A percentile compares a stretch with the other conserved stretches of the same genome.
Evolutionary conservation across 1,140 invertebrate species (phyloP).

Genomic region (Drosophila rhopaloa): DNA sequence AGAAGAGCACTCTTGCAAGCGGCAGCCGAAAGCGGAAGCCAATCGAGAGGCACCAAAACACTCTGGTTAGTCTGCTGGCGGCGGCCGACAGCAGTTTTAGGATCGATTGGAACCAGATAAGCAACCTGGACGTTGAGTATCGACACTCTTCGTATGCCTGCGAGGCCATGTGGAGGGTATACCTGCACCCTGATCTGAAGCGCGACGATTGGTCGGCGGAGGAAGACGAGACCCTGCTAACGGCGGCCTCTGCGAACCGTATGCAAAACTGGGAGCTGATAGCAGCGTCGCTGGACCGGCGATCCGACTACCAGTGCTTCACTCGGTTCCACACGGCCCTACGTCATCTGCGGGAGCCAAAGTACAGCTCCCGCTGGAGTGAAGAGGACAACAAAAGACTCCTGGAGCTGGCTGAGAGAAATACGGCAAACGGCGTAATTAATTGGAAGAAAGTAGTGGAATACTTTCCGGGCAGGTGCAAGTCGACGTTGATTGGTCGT

Average conservation of each 20-base stretch:
- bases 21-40: conserved; percentile 26
- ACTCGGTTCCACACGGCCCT: conserved; percentile 87
- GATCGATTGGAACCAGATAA: conserved; percentile 84
- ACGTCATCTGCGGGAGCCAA: conserved; percentile 65
- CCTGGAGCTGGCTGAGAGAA: conserved; percentile 85
- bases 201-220: conserved; percentile 86
- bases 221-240: conserved; percentile 86
- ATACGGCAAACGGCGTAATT: conserved; percentile 87
- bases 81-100: conserved; percentile 57
- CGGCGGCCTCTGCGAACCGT: conserved; percentile 85
- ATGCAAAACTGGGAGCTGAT: conserved; percentile 88
- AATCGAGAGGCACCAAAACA: conserved; percentile 39
- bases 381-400: conserved; percentile 87
- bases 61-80: conserved; percentile 45
- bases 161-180: conserved; percentile 88
- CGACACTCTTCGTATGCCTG: conserved; percentile 86
- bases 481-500: conserved; percentile 88
- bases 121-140: conserved; percentile 83
- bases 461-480: conserved; percentile 87
- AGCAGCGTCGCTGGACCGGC: conserved; percentile 85
- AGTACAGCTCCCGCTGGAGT: conserved; percentile 85
- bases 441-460: conserved; percentile 88
- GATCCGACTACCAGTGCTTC: conserved; percentile 89
- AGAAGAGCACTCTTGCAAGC: background rate
- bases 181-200: conserved; percentile 88